Evolutionary conservation across 1,140 invertebrate genomes (phyloP), one percentile per base, ranked within the genome.

Genomic region (Eriocheir sinensis): DNA sequence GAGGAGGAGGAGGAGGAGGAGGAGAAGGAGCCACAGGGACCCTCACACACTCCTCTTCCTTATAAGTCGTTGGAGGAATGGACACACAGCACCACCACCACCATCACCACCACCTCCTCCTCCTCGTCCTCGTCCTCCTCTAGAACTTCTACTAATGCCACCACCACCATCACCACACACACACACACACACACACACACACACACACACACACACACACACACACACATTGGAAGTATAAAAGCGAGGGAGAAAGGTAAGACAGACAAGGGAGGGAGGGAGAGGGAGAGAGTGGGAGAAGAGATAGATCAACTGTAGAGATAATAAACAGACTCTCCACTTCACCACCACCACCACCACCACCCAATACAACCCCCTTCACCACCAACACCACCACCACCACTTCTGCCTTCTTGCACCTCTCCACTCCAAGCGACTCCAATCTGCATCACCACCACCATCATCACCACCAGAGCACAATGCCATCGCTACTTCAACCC

Each of bases 101-200:
- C 27, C 3, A 8, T 27, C 0, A 4, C 30, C 83, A 17, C 30
- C 30, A 4, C 27, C 21, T 36, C 83, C 27, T n/a, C 83, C 34
- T 38, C 80, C 80, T 38, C n/a, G 12, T 72, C 80, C 80, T 38
- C 12, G 15, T 86, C 89, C 44, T 34, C 12, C 4, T 90, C 1
- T n/a, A 89, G 12, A n/a, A 8, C 34, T 40, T 89, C 15, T 48
- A 8, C 44, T n/a, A n/a, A 53, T 53, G 48, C 48, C 8, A 53
- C 12, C 32, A 15, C 88, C 8, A 34, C 17, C 30, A 27, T 38
- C 12, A 3, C 6, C 38, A 30, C 88, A 6, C 38, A 21, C 80
- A 83, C 27, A 6, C 80, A 83, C 80, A 83, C 80, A 83, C 80
- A 83, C 80, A 83, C 80, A 83, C 80, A 83, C 80, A 83, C 80